These are phyloP conservation scores for Eilema depressum DNA, from an alignment of 2,888 invertebrate genomes.

Conservation along the genomic window DNA sequence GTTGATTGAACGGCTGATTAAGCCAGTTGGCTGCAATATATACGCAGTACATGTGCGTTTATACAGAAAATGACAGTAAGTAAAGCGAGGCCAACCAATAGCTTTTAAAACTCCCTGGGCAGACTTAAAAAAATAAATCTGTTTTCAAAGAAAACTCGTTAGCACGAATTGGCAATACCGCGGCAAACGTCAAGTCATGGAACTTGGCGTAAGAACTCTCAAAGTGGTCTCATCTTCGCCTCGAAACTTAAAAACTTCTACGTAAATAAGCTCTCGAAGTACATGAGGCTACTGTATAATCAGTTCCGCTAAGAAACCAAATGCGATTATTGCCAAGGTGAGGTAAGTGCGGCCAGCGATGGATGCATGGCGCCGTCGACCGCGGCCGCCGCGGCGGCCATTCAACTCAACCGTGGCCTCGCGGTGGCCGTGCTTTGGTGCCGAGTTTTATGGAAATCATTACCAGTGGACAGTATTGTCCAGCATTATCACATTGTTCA, in stretches of 20 bases:
- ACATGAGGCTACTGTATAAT: constrained; percentile 62
- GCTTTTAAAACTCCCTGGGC: background rate
- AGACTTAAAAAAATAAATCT: constrained; percentile 21
- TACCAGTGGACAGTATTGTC: constrained; percentile 33
- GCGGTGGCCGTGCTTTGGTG: constrained; percentile 55
- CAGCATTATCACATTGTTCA: constrained; percentile 25
- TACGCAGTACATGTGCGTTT: too few relatives aligned
- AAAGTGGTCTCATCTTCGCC: constrained; percentile 21
- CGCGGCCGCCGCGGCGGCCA: constrained; percentile 69
- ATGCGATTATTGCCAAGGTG: constrained; percentile 81
- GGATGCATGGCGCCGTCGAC: constrained; percentile 72
- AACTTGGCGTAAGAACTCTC: constrained; percentile 16
- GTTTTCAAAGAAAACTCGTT: constrained; percentile 27
- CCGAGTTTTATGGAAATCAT: constrained; percentile 55
- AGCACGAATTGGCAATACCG: constrained; percentile 10
- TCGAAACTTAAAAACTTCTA: constrained; percentile 29
- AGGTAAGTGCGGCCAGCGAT: constrained; percentile 73
- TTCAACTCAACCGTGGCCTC: constrained; percentile 79
- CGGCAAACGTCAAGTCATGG: constrained; percentile 20
- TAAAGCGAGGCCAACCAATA: background rate
- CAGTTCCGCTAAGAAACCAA: constrained; percentile 74
- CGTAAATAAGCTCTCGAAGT: constrained; percentile 43
- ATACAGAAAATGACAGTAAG: constrained; percentile 6
- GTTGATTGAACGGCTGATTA: too few relatives aligned
- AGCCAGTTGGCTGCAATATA: too few relatives aligned